phyloP scores from a whole-genome alignment of 2,888 invertebrate genomes.

The Stictocephala bisonia region DNA sequence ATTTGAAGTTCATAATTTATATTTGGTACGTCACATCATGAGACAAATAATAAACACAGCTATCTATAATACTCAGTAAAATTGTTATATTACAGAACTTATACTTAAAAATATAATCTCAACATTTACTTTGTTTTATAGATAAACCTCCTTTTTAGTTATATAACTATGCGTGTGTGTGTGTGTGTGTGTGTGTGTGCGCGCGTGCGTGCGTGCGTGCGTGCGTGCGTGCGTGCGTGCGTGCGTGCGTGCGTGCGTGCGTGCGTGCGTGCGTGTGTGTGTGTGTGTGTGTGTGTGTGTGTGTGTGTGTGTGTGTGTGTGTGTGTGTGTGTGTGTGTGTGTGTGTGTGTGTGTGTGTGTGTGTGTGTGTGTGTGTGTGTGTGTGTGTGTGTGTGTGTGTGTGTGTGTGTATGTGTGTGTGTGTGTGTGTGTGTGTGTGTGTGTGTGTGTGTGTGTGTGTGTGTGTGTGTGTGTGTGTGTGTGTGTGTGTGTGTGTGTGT shows the following conservation, averaged over 20 bases:
- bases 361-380: slow-evolving; percentile 12
- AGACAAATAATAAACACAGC: no score
- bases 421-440: slow-evolving; percentile 21
- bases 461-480: slow-evolving; percentile 6
- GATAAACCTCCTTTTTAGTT: not conserved
- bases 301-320: slow-evolving; percentile 12
- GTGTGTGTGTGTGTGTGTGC: no score
- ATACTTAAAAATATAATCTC: no score
- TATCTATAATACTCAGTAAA: no score
- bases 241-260: slow-evolving; percentile 10
- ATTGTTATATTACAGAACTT: no score
- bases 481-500: no score
- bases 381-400: slow-evolving; percentile 13
- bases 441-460: slow-evolving; percentile 21
- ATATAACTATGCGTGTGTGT: not conserved
- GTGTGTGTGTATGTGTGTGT: slow-evolving; percentile 19
- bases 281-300: slow-evolving; percentile 9
- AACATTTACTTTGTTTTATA: no score
- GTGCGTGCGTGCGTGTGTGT: slow-evolving; percentile 15
- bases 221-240: slow-evolving; percentile 10
- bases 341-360: slow-evolving; percentile 12
- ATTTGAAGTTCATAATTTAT: no score
- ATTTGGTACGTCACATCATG: no score
- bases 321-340: slow-evolving; percentile 6
- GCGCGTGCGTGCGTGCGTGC: no score